These are phyloP conservation scores for Labroides dimidiatus DNA, from an alignment of 2,797 vertebrate genomes.

Conservation along the genomic window DNA sequence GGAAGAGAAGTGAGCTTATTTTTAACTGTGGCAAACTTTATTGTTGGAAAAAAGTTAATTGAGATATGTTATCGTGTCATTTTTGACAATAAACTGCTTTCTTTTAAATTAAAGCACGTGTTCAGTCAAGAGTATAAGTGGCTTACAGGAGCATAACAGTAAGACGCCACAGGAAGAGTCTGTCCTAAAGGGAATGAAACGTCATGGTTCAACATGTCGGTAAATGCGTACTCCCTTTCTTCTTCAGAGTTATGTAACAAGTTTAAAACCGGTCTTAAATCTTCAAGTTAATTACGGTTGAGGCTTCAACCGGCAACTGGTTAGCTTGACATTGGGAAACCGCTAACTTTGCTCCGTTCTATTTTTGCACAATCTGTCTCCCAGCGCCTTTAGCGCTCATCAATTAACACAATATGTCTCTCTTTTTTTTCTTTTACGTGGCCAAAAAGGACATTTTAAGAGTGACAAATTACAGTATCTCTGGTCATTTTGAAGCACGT, in stretches of 20 bases:
- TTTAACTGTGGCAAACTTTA: no score
- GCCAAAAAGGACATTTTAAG: neutral
- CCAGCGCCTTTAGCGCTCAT: neutral
- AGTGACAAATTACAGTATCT: neutral
- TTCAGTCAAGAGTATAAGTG: no score
- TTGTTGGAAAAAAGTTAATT: no score
- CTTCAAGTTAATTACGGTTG: neutral
- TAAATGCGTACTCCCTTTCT: neutral
- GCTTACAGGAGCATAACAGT: neutral
- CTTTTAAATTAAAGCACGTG: no score
- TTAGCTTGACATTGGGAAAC: neutral
- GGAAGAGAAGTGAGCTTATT: no score
- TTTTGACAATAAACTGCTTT: no score
- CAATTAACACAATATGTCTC: neutral
- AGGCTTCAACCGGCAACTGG: neutral
- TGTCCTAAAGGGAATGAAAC: neutral
- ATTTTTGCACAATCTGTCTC: neutral
- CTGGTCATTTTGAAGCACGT: no score
- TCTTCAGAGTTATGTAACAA: neutral
- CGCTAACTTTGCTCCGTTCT: neutral
- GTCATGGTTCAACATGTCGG: neutral
- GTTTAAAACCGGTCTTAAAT: neutral
- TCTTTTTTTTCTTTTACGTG: neutral
- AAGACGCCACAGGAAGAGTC: neutral
- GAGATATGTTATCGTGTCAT: no score